These are phyloP conservation scores for Chroicocephalus ridibundus DNA, from an alignment of 2,113 vertebrate species.

Conservation along the genomic window DNA sequence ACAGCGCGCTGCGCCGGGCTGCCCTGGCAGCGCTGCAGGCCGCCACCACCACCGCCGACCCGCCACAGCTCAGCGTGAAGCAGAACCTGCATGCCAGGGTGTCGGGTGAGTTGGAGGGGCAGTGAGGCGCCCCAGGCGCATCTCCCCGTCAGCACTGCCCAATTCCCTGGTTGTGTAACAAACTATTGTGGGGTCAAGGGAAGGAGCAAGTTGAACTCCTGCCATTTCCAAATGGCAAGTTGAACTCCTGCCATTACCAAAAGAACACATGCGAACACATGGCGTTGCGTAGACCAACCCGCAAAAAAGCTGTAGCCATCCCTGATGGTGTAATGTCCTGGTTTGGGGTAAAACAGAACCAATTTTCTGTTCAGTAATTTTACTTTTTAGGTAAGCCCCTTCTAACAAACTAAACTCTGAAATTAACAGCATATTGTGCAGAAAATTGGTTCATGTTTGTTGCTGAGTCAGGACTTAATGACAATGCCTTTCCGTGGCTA, in stretches of 20 bases:
- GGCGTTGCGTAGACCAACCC: background rate
- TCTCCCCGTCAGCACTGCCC: fast-evolving
- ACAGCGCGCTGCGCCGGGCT: conserved; percentile 80
- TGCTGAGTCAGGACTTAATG: background rate
- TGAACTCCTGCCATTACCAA: background rate
- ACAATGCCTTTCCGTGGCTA: background rate
- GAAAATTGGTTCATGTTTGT: background rate
- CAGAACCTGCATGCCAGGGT: conserved; percentile 86
- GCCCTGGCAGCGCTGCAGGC: conserved; percentile 67
- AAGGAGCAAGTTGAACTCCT: background rate
- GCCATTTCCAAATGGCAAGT: fast-evolving
- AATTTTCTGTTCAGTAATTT: background rate
- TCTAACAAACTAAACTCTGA: background rate
- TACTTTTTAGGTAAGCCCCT: background rate
- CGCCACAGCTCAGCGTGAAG: conserved; percentile 58
- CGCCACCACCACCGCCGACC: background rate
- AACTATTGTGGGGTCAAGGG: fast-evolving
- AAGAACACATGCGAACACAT: fast-evolving
- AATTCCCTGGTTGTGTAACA: fast-evolving
- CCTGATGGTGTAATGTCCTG: fast-evolving
- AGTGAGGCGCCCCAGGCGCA: fast-evolving
- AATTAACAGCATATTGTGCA: background rate
- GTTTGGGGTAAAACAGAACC: background rate
- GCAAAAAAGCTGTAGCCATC: background rate
- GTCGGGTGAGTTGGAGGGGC: conserved; percentile 77